phyloP scores from a whole-genome alignment of 2,888 invertebrate species.

The Drosophila quasianomalipes region DNA sequence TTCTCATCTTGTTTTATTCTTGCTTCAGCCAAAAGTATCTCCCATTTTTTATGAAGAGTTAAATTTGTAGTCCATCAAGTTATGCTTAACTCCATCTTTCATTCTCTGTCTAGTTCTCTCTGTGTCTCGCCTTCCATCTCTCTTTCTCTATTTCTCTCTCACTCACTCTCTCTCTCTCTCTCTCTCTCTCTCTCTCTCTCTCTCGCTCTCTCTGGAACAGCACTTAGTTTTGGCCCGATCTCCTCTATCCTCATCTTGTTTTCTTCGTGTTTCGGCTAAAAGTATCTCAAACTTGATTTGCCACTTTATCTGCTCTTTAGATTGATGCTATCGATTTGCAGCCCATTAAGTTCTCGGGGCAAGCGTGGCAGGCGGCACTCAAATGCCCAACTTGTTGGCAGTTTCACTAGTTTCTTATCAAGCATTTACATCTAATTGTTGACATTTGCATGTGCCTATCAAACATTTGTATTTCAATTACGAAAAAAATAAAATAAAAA shows the following conservation, averaged over 20 bases:
- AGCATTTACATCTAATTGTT: constrained; percentile 40
- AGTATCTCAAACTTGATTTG: constrained; percentile 1
- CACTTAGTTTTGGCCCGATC: neutral
- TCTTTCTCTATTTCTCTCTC: neutral
- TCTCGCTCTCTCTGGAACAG: neutral
- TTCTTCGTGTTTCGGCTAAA: neutral
- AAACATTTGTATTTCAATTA: constrained; percentile 51
- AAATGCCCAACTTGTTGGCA: constrained; percentile 16
- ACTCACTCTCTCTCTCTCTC: neutral
- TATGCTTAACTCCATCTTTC: neutral
- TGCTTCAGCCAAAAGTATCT: neutral
- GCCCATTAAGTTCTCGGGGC: constrained; percentile 2
- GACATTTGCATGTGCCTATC: constrained; percentile 40
- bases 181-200: neutral
- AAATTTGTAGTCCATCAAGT: neutral
- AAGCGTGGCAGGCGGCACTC: constrained; percentile 1
- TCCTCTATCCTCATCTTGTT: neutral
- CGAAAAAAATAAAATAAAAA: constrained; percentile 1
- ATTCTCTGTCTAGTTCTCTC: neutral
- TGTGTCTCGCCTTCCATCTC: neutral
- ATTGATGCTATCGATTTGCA: constrained; percentile 15
- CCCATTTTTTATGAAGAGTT: neutral
- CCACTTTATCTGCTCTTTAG: neutral
- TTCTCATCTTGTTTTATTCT: neutral
- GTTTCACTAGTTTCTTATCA: constrained; percentile 35